Percentiles rank a stretch among this genome's conserved stretches.
Evolutionary conservation across 1,140 invertebrate genomes (phyloP).

Genomic region (Panagrolaimus sp.): DNA sequence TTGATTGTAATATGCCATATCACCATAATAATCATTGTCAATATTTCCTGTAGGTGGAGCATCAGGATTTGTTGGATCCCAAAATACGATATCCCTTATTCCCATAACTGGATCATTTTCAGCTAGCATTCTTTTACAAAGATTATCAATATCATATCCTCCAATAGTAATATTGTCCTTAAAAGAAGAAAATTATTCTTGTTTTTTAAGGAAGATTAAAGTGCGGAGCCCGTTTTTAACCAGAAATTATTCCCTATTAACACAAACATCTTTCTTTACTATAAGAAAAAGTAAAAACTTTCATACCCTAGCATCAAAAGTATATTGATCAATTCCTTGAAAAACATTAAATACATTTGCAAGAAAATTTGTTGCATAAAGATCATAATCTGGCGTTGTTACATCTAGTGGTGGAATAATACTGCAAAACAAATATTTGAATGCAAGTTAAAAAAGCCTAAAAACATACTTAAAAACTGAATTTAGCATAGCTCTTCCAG

Average conservation of each 20-base stretch:
- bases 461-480: constrained; percentile 17
- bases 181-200: not conserved
- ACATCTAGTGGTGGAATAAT: too few relatives aligned
- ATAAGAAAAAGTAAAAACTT: too few relatives aligned
- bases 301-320: constrained; percentile 2
- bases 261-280: too few relatives aligned
- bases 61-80: too few relatives aligned
- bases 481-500: constrained; percentile 5
- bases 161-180: not conserved
- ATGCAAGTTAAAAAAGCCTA: not conserved
- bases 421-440: constrained; percentile 1
- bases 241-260: too few relatives aligned
- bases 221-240: too few relatives aligned
- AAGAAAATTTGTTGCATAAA: constrained; percentile 7
- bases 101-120: constrained; percentile 22
- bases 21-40: too few relatives aligned
- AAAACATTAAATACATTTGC: constrained; percentile 23
- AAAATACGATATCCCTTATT: not conserved
- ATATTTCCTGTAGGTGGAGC: not conserved
- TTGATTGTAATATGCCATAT: not conserved
- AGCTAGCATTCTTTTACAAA: constrained; percentile 15
- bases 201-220: too few relatives aligned
- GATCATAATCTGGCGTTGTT: not conserved
- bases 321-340: constrained; percentile 34
- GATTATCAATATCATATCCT: not conserved